Evolutionary conservation across 2,888 invertebrate species (phyloP), one percentile per base, ranked within the genome.

Genomic region (Drosophila subsilvestris): DNA sequence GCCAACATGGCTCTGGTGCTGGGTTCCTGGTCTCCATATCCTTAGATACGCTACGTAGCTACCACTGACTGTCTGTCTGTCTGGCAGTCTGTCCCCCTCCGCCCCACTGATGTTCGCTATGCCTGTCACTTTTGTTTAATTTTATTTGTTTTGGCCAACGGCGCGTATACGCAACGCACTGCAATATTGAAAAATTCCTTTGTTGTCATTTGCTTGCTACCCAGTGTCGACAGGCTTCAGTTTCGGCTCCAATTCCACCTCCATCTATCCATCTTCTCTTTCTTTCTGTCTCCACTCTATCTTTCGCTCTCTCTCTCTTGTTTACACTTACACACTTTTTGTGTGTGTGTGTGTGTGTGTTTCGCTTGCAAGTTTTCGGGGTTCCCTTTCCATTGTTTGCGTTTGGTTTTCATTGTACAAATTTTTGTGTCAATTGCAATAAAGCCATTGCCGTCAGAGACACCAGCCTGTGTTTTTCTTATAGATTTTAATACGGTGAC

Each of bases 181-280:
- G 86, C 76, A 86, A 88, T 84, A 88, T 83, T 84, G 80, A 78
- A 84, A 88, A 83, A 80, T 83, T 86, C 88, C 78, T 83, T 83
- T 84, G 84, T 78, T 80, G 78, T 79, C 72, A 71, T 86, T 79
- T 73, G 69, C 51, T 44, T 48, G 37, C n/a, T n/a, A n/a, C 6
- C 37, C 37, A 5, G 14, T n/a, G 14, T n/a, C n/a, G n/a, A n/a
- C 1, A 37, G 37, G 14, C 37, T 7, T 7, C 18, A 32, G 14
- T 56, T 20, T 18, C 44, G 44, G 44, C 27, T 45, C 45, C 53
- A 37, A 56, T 17, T 12, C 51, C 49, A 8, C 9, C 25, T 42
- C 17, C 48, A 32, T 43, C 27, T 43, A 25, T 53, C 17, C 20
- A 49, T 43, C 48, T 50, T 37, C 32, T 45, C 32, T 29, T 44